Evolutionary conservation across 2,888 invertebrate genomes (phyloP), one percentile per base, ranked within the genome.

Genomic region (Thecophora atra): DNA sequence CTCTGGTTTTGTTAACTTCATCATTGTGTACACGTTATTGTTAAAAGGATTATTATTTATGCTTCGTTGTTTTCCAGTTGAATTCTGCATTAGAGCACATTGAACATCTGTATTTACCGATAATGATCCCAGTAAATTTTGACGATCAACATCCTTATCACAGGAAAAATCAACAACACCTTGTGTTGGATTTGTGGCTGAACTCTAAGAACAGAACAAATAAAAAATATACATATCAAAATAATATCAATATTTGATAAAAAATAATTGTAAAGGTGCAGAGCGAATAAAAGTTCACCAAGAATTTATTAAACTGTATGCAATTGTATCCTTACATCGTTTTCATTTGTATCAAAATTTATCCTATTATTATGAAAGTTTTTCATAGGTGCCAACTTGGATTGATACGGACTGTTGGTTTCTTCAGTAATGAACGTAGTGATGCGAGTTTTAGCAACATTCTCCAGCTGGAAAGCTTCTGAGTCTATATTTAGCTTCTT

Each of bases 111-210:
- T 7, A 26, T 24, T 26, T 26, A 44, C 24, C n/a, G 47, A 44
- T 26, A 64, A 44, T 15, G 47, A 24, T n/a, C 47, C 24, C 13
- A 47, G 26, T 17, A 47, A 17, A 65, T 21, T 21, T 47, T 65
- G 28, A n/a, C 13, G 24, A 24, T 47, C 51, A 17, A 21, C 26
- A 65, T 28, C 17, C 51, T 26, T 13, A 4, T 73, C 71, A 4
- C 67, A 69, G 4, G 71, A 70, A 11, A 28, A 4, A 30, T 74
- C 74, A 5, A 69, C 62, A 13, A 70, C 67, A 28, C 72, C 72
- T 51, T 71, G 73, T 28, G 28, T 70, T 52, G 24, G 51, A 11
- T 72, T 72, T 24, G 62, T 72, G 30, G 51, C 58, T 71, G 65
- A 26, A 15, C 21, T 21, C 54, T 64, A 37, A 1, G 37, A 37